Percentiles rank a stretch among this genome's conserved stretches.
Conservation (phyloP, 2,888 invertebrate species). For the Latheticus oryzae region DNA sequence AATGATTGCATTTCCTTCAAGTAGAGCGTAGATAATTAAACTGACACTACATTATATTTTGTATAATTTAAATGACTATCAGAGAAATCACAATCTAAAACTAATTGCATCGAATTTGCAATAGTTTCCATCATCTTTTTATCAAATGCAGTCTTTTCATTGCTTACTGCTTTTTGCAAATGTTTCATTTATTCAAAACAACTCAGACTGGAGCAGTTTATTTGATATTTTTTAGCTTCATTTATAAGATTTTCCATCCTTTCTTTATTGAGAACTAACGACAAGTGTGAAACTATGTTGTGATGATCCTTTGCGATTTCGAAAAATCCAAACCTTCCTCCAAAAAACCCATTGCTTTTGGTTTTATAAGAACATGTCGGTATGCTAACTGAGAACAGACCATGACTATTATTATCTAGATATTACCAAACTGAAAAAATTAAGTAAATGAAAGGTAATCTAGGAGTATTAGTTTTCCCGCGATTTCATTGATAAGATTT, state of each 20-base stretch:
- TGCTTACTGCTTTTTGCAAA: conserved; percentile 47
- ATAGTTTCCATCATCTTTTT: conserved; percentile 49
- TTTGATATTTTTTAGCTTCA: conserved; percentile 65
- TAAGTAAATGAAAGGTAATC: neutral
- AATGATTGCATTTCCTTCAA: conserved; percentile 59
- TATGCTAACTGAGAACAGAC: conserved; percentile 66
- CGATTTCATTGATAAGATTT: conserved; percentile 68
- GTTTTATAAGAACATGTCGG: conserved; percentile 67
- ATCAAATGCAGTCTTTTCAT: conserved; percentile 40
- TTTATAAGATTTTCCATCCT: conserved; percentile 66
- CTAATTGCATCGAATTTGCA: conserved; percentile 30
- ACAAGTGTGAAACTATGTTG: too few relatives aligned
- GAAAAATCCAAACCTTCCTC: conserved; percentile 58
- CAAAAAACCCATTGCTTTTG: conserved; percentile 68
- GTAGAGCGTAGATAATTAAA: conserved; percentile 53
- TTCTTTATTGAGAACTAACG: conserved; percentile 12
- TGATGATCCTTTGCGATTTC: conserved; percentile 25
- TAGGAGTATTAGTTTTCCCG: conserved; percentile 65
- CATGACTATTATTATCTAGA: conserved; percentile 71
- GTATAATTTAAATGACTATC: neutral
- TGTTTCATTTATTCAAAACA: conserved; percentile 46
- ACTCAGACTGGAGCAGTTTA: conserved; percentile 58
- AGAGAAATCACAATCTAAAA: too few relatives aligned
- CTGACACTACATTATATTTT: conserved; percentile 47
- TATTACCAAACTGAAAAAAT: conserved; percentile 64